Base-by-base conservation (phyloP, 1,140 invertebrate genomes). In the Drosophila lowei region DNA sequence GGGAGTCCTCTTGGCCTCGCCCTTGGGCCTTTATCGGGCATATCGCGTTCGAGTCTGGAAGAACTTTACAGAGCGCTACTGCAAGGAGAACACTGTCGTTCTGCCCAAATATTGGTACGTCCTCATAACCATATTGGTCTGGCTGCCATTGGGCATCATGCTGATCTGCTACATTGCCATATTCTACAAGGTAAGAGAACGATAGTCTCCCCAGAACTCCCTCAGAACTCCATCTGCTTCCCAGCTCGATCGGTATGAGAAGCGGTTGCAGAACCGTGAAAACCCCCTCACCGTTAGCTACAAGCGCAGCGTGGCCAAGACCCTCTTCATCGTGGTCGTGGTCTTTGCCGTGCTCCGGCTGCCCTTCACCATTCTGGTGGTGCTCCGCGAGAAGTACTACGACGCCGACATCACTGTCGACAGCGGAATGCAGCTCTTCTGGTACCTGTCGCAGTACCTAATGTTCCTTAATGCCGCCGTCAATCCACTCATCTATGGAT, bases 401-500 rank as follows among this genome's bases (percentile, higher is more conserved):
- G 67, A 75, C 15, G 63, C 43, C 25, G 74, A 89, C 9, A 89
- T 66, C 52, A 71, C 75, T 6, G 92, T 93, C 0, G 91, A 93
- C 62, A 92, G 92, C 23, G 90, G 90, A 34, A 94, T 93, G 80
- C 89, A 92, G 46, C 90, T 92, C 2, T 84, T 95, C 52, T 94
- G 94, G 93, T 95, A 95, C 70, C 90, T 93, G 2, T 94, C 95
- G 0, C 94, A 95, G 77, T 95, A 93, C 67, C 89, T 96, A 7
- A 94, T 95, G 65, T 94, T 95, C 47, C 67, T 94, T 5, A 96
- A 95, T 85, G 94, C 94, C 18, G 95, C 95, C 6, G 91, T 96
- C 47, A 96, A 96, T 90, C 95, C 95, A 0, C 88, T 96, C 1
- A 94, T 96, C 43, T 96, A 96, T 65, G 95, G 95, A 11, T 94